A percentile compares a stretch with the other conserved stretches of the same genome.
Evolutionary conservation across 2,113 vertebrate species (phyloP).

Genomic region (Chloropsis cyanopogon): DNA sequence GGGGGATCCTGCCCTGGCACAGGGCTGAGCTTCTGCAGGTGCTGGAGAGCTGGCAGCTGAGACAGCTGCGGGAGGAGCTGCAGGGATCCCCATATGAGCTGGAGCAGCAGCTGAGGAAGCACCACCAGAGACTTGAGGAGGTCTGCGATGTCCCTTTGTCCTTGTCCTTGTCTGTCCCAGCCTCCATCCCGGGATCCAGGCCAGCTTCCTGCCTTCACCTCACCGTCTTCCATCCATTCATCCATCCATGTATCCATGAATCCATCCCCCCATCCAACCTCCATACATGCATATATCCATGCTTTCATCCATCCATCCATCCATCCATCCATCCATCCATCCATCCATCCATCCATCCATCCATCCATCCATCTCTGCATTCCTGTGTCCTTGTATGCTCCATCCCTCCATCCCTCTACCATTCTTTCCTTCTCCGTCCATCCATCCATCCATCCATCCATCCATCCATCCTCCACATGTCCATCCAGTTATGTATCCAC

Average conservation of each 20-base stretch:
- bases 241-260: no score
- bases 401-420: no score
- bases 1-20: not conserved
- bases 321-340: not conserved
- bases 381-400: no score
- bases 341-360: not conserved
- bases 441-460: not conserved
- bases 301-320: no score
- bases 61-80: constrained; percentile 72
- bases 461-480: not conserved
- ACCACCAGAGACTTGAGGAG: constrained; percentile 76
- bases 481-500: no score
- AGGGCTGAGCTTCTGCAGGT: constrained; percentile 73
- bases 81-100: constrained; percentile 68
- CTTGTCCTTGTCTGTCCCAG: not conserved
- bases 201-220: not conserved
- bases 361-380: no score
- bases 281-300: not conserved
- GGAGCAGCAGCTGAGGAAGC: constrained; percentile 78
- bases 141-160: not conserved
- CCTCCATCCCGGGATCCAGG: not conserved
- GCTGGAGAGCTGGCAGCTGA: constrained; percentile 71
- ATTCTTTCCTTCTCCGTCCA: no score
- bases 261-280: no score
- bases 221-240: not conserved